Evolutionary conservation across 1,140 invertebrate genomes (phyloP).

Genomic region (Sarcophaga peregrina): DNA sequence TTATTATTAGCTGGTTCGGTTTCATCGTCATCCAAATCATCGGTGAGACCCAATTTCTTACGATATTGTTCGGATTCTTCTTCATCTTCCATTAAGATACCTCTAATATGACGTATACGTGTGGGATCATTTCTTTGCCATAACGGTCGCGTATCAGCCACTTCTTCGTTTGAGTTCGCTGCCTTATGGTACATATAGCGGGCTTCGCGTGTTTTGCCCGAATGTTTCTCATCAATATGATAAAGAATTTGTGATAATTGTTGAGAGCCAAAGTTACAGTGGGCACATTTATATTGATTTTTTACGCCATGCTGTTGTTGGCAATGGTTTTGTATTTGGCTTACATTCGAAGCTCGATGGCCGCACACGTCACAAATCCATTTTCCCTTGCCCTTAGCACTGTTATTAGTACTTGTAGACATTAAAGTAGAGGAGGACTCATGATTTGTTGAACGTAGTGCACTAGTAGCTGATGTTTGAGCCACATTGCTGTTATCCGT

Average conservation of each 20-base stretch:
- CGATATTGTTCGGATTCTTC: constrained; percentile 44
- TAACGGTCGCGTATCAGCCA: constrained; percentile 59
- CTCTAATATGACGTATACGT: constrained; percentile 70
- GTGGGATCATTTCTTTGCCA: constrained; percentile 69
- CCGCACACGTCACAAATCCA: constrained; percentile 43
- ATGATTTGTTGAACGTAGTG: neutral
- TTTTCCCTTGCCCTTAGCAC: constrained; percentile 52
- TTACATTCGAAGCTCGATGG: neutral
- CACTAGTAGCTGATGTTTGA: neutral
- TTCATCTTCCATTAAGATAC: constrained; percentile 68
- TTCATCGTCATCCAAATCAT: constrained; percentile 42
- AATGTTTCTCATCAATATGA: constrained; percentile 47
- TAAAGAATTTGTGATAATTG: constrained; percentile 68
- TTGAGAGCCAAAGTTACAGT: constrained; percentile 67
- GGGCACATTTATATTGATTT: constrained; percentile 78
- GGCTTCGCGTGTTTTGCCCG: constrained; percentile 26
- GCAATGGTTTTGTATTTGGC: constrained; percentile 36
- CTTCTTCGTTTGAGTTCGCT: constrained; percentile 51
- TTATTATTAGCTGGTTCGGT: neutral
- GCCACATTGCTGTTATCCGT: neutral
- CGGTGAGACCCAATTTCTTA: constrained; percentile 35
- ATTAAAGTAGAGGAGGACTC: neutral
- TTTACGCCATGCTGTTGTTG: constrained; percentile 50
- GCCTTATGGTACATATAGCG: constrained; percentile 39
- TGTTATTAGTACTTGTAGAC: neutral